These are phyloP conservation scores for Campoplex capitator DNA, from an alignment of 2,888 invertebrate genomes.

Conservation along the genomic window DNA sequence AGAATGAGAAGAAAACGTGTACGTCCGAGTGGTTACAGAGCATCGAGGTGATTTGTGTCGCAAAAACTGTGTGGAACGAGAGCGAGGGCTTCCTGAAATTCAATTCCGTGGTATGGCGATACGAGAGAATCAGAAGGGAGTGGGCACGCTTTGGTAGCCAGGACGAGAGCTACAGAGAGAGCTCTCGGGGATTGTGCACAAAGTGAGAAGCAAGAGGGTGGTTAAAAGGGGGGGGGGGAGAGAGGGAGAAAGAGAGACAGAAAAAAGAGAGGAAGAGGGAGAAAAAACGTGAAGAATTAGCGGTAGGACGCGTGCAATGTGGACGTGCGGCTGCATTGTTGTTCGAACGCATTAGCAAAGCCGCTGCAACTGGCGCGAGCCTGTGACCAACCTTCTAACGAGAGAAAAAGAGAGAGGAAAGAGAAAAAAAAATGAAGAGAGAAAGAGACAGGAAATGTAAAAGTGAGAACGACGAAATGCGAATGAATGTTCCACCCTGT, in stretches of 20 bases:
- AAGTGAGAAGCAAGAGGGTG: constrained; percentile 68
- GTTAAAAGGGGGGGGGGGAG: constrained; percentile 62
- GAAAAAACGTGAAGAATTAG: constrained; percentile 80
- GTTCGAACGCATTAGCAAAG: constrained; percentile 80
- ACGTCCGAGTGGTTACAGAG: constrained; percentile 38
- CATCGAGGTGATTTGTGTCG: constrained; percentile 41
- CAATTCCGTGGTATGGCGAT: constrained; percentile 73
- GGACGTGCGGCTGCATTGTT: constrained; percentile 80
- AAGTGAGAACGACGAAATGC: constrained; percentile 58
- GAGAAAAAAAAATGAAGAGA: constrained; percentile 28
- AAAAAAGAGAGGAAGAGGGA: constrained; percentile 53
- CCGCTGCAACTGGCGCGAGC: constrained; percentile 72
- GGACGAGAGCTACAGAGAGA: constrained; percentile 55
- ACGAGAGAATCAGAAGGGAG: constrained; percentile 50
- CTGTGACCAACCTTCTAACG: constrained; percentile 44
- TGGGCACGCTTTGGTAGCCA: constrained; percentile 48
- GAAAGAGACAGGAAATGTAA: constrained; percentile 18
- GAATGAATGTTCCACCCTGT: constrained; percentile 53
- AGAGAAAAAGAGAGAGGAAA: constrained; percentile 29
- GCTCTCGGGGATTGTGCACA: constrained; percentile 53
- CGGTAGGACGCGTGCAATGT: constrained; percentile 82
- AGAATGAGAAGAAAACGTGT: constrained; percentile 24
- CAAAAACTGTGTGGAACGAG: constrained; percentile 52
- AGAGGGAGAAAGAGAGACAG: constrained; percentile 42
- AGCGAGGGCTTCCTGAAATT: constrained; percentile 76